These are phyloP conservation scores for Limnephilus rhombicus DNA, from an alignment of 2,888 invertebrate genomes.

Conservation along the genomic window DNA sequence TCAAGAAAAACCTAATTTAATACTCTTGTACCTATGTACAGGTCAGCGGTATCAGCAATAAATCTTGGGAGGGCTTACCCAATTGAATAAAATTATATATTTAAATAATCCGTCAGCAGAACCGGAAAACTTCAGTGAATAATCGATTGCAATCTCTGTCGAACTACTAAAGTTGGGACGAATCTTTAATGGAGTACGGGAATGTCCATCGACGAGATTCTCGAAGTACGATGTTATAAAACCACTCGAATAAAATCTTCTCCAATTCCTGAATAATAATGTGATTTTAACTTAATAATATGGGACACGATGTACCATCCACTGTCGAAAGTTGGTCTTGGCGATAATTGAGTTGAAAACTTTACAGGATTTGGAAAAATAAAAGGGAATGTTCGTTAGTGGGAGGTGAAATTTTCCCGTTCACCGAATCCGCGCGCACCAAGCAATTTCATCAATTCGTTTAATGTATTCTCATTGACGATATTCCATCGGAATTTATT, in stretches of 20 bases:
- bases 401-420: conserved; percentile 26
- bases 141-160: background rate
- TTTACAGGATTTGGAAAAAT: conserved; percentile 37
- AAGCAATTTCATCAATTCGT: background rate
- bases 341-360: conserved; percentile 37
- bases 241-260: conserved; percentile 26
- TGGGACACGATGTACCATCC: conserved; percentile 2
- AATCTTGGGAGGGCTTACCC: background rate
- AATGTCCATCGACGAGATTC: background rate
- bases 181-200: conserved; percentile 1
- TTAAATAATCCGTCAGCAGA: background rate
- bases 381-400: conserved; percentile 31
- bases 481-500: background rate
- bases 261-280: conserved; percentile 29
- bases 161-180: background rate
- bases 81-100: background rate
- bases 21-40: background rate
- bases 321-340: background rate
- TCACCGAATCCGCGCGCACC: background rate
- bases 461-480: background rate
- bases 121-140: background rate
- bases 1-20: background rate
- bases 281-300: conserved; percentile 37
- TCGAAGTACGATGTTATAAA: conserved; percentile 18
- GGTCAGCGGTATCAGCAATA: background rate